phyloP scores from a whole-genome alignment of 2,888 invertebrate species.

The Tachina grossa region DNA sequence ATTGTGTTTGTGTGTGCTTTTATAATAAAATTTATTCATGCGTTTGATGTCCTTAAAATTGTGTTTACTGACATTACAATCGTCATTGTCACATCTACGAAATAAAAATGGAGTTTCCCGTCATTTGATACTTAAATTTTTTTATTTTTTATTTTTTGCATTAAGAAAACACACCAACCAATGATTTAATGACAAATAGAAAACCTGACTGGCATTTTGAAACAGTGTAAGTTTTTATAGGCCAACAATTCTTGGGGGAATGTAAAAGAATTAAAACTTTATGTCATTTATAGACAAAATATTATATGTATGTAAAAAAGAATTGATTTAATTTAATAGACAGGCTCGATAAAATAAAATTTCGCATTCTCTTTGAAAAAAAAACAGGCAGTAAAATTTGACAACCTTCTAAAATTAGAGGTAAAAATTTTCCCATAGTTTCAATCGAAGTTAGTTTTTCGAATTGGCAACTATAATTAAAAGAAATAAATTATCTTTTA shows the following conservation, averaged over 20 bases:
- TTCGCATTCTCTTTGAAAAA: too few species aligned
- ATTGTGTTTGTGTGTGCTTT: conserved; percentile 37
- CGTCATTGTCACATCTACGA: conserved; percentile 19
- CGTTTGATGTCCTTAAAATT: conserved; percentile 69
- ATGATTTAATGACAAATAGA: conserved; percentile 67
- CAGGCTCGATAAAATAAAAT: too few species aligned
- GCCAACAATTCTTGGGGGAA: background rate
- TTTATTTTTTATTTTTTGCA: conserved; percentile 49
- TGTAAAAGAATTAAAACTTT: conserved; percentile 14
- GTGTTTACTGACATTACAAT: conserved; percentile 30
- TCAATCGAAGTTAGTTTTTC: too few species aligned
- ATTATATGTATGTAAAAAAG: too few species aligned
- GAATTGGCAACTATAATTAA: too few species aligned
- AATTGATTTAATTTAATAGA: too few species aligned
- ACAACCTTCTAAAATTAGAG: too few species aligned
- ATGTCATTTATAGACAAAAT: too few species aligned
- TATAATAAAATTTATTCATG: conserved; percentile 58
- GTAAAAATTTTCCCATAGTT: too few species aligned
- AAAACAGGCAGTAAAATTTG: too few species aligned
- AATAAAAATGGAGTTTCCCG: conserved; percentile 56
- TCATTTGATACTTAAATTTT: conserved; percentile 60
- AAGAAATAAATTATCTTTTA: too few species aligned
- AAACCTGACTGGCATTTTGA: conserved; percentile 78
- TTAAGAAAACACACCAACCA: conserved; percentile 36
- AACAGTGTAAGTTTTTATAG: conserved; percentile 3